phyloP scores from a whole-genome alignment of 2,797 vertebrate species.

The Amblyopsis hoosieri region DNA sequence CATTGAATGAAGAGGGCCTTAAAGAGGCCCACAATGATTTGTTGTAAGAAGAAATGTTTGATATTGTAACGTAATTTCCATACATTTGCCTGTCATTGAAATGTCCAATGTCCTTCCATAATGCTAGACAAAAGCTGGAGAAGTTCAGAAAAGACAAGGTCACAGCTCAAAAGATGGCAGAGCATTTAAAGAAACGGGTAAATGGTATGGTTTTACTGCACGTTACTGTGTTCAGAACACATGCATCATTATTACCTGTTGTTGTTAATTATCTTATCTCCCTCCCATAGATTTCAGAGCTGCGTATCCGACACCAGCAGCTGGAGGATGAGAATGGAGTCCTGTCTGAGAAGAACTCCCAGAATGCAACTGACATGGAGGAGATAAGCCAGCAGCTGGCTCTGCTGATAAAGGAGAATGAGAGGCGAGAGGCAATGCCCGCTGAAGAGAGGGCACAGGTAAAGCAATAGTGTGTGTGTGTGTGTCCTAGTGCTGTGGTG shows the following conservation, averaged over 20 bases:
- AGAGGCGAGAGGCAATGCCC: conserved; percentile 62
- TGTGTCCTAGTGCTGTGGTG: background rate
- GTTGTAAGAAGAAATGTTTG: conserved; percentile 72
- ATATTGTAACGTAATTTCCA: background rate
- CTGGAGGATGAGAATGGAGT: conserved; percentile 83
- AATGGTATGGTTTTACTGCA: background rate
- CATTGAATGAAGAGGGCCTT: conserved; percentile 83
- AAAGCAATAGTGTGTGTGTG: rapidly evolving
- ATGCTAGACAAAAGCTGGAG: conserved; percentile 83
- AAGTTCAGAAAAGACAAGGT: conserved; percentile 82
- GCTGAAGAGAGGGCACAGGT: conserved; percentile 65
- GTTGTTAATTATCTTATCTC: background rate
- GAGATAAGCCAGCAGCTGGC: conserved; percentile 80
- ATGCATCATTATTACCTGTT: no score
- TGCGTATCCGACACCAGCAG: conserved; percentile 81
- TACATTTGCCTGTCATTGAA: background rate
- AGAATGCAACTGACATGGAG: conserved; percentile 76
- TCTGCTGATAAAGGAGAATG: conserved; percentile 70
- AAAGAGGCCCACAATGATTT: conserved; percentile 82
- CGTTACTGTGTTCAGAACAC: background rate
- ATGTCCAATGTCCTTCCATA: background rate
- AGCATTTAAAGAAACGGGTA: conserved; percentile 87
- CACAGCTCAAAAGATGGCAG: conserved; percentile 79
- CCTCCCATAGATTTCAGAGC: conserved; percentile 80
- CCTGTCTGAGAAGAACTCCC: conserved; percentile 80